These are phyloP conservation scores for Discoglossus pictus DNA, from an alignment of 2,797 vertebrate species.

Conservation along the genomic window DNA sequence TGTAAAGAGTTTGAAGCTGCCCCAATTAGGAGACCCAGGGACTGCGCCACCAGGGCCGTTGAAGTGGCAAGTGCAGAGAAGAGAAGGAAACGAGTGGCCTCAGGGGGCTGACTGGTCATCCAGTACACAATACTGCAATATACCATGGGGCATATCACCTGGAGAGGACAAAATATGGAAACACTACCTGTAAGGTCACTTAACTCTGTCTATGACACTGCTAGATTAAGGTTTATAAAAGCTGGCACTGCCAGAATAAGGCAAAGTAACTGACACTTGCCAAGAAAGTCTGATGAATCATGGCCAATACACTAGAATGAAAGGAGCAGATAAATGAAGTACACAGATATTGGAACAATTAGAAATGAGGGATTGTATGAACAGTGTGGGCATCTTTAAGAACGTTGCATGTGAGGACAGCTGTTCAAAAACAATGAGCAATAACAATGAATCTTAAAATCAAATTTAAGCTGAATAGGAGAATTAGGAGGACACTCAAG, in stretches of 20 bases:
- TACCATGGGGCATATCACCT: conserved; percentile 91
- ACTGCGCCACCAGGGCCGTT: conserved; percentile 94
- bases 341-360: background rate
- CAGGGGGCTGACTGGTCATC: conserved; percentile 96
- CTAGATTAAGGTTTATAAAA: too few relatives aligned
- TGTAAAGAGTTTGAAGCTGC: conserved; percentile 94
- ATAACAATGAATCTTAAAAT: too few relatives aligned
- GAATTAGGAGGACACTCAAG: too few relatives aligned
- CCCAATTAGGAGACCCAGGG: conserved; percentile 92
- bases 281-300: too few relatives aligned
- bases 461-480: too few relatives aligned
- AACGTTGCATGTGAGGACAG: background rate
- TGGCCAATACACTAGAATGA: too few relatives aligned
- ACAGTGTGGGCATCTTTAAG: background rate
- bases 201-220: too few relatives aligned
- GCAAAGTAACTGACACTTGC: too few relatives aligned
- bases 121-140: conserved; percentile 98
- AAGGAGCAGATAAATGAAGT: background rate
- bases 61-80: conserved; percentile 91
- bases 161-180: conserved; percentile 12
- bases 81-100: conserved; percentile 87
- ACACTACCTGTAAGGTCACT: background rate
- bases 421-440: too few relatives aligned
- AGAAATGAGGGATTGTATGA: background rate
- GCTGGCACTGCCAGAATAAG: too few relatives aligned